Evolutionary conservation across 1,140 invertebrate species (phyloP).

Genomic region (Holcopasites calliopsidis): DNA sequence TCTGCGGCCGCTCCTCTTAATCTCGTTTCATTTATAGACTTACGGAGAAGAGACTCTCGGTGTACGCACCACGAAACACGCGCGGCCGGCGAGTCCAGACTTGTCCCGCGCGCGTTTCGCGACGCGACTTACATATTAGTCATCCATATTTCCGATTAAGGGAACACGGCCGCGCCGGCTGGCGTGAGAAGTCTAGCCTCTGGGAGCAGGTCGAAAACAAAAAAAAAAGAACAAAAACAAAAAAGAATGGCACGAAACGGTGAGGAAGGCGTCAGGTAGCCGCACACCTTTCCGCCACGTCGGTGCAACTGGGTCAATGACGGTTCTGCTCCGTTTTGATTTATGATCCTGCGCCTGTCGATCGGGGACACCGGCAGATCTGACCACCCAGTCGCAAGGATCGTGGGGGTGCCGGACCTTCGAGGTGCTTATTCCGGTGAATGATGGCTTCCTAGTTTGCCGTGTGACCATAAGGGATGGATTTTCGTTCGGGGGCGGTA

Average conservation of each 20-base stretch:
- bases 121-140: constrained; percentile 56
- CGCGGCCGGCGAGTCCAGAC: constrained; percentile 12
- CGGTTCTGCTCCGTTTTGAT: constrained; percentile 59
- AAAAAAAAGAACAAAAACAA: not conserved
- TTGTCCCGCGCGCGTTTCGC: constrained; percentile 62
- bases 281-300: constrained; percentile 19
- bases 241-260: not conserved
- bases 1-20: constrained; percentile 32
- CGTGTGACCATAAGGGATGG: too few species aligned
- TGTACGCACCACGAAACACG: constrained; percentile 22
- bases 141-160: constrained; percentile 45
- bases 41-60: constrained; percentile 47
- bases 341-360: constrained; percentile 35
- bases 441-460: too few species aligned
- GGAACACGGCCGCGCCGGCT: constrained; percentile 7
- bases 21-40: constrained; percentile 57
- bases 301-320: constrained; percentile 65
- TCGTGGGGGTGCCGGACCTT: not conserved
- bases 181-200: not conserved
- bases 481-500: too few species aligned
- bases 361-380: not conserved
- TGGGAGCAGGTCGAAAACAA: too few species aligned
- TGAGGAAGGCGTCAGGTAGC: constrained; percentile 42
- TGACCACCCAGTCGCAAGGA: constrained; percentile 6
- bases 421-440: not conserved